Percentiles rank a stretch among this genome's conserved stretches.
Evolutionary conservation across 2,888 invertebrate species (phyloP).

Genomic region (Ellobium chinense): DNA sequence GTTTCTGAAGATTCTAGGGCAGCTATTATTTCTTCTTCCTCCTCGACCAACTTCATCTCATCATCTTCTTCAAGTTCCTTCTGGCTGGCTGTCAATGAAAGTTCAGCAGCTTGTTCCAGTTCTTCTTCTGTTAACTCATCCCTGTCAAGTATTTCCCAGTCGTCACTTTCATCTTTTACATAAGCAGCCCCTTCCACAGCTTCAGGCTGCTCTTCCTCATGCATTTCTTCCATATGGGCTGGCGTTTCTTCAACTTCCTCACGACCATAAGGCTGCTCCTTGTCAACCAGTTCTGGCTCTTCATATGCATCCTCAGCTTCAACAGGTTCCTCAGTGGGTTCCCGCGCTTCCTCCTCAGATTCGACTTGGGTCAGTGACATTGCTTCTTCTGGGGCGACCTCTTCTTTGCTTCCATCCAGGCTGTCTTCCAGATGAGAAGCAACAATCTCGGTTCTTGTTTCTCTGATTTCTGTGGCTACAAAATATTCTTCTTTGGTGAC

Average conservation of each 20-base stretch:
- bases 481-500: background rate
- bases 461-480: background rate
- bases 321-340: background rate
- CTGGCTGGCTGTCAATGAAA: too few relatives aligned
- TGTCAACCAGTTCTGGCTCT: background rate
- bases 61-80: background rate
- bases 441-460: background rate
- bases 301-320: slow-evolving; percentile 6
- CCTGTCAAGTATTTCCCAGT: slow-evolving; percentile 64
- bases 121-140: slow-evolving; percentile 52
- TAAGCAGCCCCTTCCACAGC: background rate
- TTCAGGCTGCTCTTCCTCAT: background rate
- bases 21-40: background rate
- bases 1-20: background rate
- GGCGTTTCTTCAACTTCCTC: background rate
- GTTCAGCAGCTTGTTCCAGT: too few relatives aligned
- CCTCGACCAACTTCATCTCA: background rate
- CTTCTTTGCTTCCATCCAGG: slow-evolving; percentile 6
- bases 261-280: background rate
- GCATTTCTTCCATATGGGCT: background rate
- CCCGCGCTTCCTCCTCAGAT: background rate
- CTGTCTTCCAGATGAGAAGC: slow-evolving; percentile 1
- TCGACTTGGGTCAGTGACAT: background rate
- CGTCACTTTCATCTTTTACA: slow-evolving; percentile 47
- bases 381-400: slow-evolving; percentile 13